phyloP scores from a whole-genome alignment of 2,113 vertebrate genomes.

The Xenopus laevis region DNA sequence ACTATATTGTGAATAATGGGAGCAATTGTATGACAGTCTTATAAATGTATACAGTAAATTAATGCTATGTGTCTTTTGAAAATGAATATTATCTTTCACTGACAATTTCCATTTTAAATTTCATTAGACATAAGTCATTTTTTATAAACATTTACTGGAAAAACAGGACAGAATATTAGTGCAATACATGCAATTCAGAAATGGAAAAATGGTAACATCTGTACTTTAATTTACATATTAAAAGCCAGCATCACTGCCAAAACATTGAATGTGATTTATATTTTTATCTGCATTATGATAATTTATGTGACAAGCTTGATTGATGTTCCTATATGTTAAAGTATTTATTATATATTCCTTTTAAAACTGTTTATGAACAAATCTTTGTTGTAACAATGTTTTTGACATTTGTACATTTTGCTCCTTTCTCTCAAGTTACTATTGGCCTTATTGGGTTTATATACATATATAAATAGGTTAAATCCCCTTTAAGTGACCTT shows the following conservation, averaged over 20 bases:
- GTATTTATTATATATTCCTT: constrained; percentile 67
- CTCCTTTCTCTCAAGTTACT: constrained; percentile 68
- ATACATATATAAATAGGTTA: constrained; percentile 54
- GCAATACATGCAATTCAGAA: constrained; percentile 23
- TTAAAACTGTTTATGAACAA: constrained; percentile 69
- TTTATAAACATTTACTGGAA: constrained; percentile 43
- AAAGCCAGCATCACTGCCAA: constrained; percentile 82
- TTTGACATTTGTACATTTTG: constrained; percentile 75
- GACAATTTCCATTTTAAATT: constrained; percentile 13
- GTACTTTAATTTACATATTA: constrained; percentile 61
- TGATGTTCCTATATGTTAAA: constrained; percentile 65
- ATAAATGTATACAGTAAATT: no score
- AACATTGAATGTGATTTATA: constrained; percentile 67
- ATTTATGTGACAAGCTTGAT: constrained; percentile 60
- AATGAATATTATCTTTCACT: not conserved
- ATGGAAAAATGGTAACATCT: constrained; percentile 52
- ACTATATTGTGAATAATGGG: no score
- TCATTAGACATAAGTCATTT: constrained; percentile 43
- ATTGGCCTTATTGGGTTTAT: constrained; percentile 68
- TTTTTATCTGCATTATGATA: constrained; percentile 75
- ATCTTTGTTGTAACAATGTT: constrained; percentile 66
- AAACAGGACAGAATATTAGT: constrained; percentile 5
- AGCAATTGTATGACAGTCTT: no score
- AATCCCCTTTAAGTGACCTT: constrained; percentile 77
- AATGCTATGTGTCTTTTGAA: not conserved